phyloP scores from a whole-genome alignment of 2,797 vertebrate genomes.

The Sternotherus odoratus region DNA sequence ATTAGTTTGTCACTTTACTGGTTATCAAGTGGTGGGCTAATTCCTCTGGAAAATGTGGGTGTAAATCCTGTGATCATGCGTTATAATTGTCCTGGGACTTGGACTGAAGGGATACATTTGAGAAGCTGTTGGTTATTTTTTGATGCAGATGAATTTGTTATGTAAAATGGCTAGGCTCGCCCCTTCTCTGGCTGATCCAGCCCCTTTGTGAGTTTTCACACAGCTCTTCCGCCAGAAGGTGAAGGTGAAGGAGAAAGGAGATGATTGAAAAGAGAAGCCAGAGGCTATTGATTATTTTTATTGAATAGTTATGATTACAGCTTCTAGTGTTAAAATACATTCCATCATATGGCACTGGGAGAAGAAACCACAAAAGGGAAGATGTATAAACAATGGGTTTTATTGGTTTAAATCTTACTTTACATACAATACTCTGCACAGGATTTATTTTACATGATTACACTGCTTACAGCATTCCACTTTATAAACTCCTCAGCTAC shows the following conservation, averaged over 20 bases:
- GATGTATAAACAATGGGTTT: background rate
- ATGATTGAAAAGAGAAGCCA: slow-evolving; percentile 69
- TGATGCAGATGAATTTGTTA: slow-evolving; percentile 74
- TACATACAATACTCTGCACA: slow-evolving; percentile 40
- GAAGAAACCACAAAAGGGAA: background rate
- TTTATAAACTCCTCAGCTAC: slow-evolving; percentile 16
- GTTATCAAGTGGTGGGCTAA: slow-evolving; percentile 63
- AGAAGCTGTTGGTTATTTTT: slow-evolving; percentile 62
- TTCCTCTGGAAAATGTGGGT: slow-evolving; percentile 77
- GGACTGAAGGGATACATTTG: slow-evolving; percentile 39
- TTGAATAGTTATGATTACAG: slow-evolving; percentile 45
- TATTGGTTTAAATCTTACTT: slow-evolving; percentile 25
- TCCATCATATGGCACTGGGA: background rate
- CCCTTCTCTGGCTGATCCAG: slow-evolving; percentile 66
- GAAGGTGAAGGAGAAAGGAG: slow-evolving; percentile 60
- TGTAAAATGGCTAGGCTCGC: slow-evolving; percentile 63
- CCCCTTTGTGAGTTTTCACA: slow-evolving; percentile 72
- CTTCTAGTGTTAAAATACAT: slow-evolving; percentile 37
- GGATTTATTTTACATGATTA: slow-evolving; percentile 13
- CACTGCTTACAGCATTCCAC: background rate
- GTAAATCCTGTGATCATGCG: slow-evolving; percentile 73
- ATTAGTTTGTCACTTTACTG: slow-evolving; percentile 72
- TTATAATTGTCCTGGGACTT: slow-evolving; percentile 69
- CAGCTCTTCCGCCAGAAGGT: slow-evolving; percentile 60
- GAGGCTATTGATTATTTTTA: slow-evolving; percentile 50